Percentiles rank a stretch among this genome's conserved stretches.
Conservation (phyloP, 1,140 invertebrate species). For the Tribolium castaneum region DNA sequence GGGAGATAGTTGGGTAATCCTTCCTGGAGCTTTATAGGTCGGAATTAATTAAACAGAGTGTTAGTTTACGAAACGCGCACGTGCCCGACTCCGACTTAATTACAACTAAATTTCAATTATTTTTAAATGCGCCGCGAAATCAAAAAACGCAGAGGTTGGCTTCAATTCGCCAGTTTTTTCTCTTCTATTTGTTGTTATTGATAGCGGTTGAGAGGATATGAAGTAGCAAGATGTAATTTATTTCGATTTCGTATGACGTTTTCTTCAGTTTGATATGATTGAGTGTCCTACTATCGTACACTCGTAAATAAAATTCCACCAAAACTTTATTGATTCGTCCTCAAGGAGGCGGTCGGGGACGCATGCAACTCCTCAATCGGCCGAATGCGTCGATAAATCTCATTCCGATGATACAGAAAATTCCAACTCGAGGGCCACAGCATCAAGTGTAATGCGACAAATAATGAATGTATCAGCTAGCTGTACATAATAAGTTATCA, state of each 20-base stretch:
- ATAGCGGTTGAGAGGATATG: conserved; percentile 35
- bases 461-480: too few relatives aligned
- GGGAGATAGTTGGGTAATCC: background rate
- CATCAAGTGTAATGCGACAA: too few relatives aligned
- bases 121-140: background rate
- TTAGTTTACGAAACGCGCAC: too few relatives aligned
- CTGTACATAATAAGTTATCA: conserved; percentile 1
- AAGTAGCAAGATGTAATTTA: conserved; percentile 47
- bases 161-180: conserved; percentile 1
- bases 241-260: conserved; percentile 49
- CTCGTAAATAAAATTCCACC: conserved; percentile 44
- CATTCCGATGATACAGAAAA: background rate
- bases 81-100: too few relatives aligned
- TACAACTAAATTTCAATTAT: too few relatives aligned
- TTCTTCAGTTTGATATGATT: conserved; percentile 49
- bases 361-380: conserved; percentile 16
- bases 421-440: too few relatives aligned
- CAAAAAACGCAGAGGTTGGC: background rate
- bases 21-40: background rate
- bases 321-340: conserved; percentile 43
- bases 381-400: conserved; percentile 21
- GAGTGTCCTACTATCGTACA: conserved; percentile 41
- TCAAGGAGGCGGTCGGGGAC: background rate
- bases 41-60: background rate
- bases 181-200: conserved; percentile 27